Conservation (phyloP, 2,797 vertebrate genomes). For the Lacerta agilis region DNA sequence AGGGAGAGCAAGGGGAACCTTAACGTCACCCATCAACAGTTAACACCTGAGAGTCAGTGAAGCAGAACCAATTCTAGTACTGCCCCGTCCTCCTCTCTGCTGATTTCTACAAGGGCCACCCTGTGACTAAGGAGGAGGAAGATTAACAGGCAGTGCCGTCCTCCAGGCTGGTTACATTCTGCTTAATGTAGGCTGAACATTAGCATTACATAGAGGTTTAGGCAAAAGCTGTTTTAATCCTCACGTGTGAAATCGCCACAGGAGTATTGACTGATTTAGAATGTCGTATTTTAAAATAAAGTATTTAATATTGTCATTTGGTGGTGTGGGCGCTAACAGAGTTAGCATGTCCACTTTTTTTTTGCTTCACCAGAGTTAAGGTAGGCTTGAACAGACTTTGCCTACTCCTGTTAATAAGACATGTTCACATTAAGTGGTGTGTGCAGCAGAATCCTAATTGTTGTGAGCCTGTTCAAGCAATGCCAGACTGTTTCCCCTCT, state of each 20-base stretch:
- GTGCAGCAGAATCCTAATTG: neutral
- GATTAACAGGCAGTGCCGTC: too few relatives aligned
- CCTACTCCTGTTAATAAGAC: neutral
- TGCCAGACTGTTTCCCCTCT: neutral
- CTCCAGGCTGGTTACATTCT: neutral
- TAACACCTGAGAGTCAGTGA: too few relatives aligned
- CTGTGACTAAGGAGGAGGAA: too few relatives aligned
- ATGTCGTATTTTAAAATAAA: neutral
- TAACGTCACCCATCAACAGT: too few relatives aligned
- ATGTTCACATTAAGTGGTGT: rapidly evolving
- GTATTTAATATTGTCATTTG: neutral
- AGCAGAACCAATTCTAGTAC: too few relatives aligned
- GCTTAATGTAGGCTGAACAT: neutral
- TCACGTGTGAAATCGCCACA: neutral
- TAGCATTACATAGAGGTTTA: neutral
- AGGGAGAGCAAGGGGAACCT: too few relatives aligned
- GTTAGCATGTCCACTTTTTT: neutral
- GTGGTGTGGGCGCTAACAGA: neutral
- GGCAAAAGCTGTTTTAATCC: neutral
- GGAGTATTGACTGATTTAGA: neutral
- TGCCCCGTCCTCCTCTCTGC: too few relatives aligned
- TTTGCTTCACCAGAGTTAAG: neutral
- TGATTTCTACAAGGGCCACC: too few relatives aligned
- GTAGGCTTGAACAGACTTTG: neutral
- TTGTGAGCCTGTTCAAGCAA: neutral